Base-by-base conservation (phyloP, 2,888 invertebrate genomes). In the Operophtera brumata region DNA sequence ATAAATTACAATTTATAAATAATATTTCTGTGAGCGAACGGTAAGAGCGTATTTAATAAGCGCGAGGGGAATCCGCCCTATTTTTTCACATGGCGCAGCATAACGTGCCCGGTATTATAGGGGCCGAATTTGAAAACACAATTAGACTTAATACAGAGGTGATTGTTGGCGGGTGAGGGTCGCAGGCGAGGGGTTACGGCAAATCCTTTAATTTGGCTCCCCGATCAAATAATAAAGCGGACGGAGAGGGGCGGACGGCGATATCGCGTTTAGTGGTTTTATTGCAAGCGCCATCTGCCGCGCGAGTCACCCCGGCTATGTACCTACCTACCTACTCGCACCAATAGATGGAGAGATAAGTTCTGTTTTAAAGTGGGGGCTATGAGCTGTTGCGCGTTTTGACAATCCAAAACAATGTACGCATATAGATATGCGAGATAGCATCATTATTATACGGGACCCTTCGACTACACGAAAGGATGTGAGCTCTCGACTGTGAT, bases 71-170 rank as follows among this genome's bases (percentile, higher is more conserved):
- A 68, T 66, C 68, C 81, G 80, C 86, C 86, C 85, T 74, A 82
- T 86, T 89, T 88, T 88, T 89, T 88, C 84, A 82, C 84, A 80
- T 83, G 79, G 69, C 73, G 60, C 67, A 65, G 75, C 78, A 76
- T 75, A 78, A 74, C 73, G 70, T 77, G 71, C 78, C 84, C 80
- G 82, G 77, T 70, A 70, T 65, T 82, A 82, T 82, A 83, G 84
- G 88, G 86, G 82, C 80, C 75, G 82, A 86, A 88, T 88, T 88
- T 84, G 87, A 90, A 90, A 90, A 90, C 90, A 90, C 89, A 90
- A 90, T 90, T 90, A 90, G 88, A 89, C 85, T 88, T 90, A 90
- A 90, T 90, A 90, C 89, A 89, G 89, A 88, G 90, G 90, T 90
- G 90, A 90, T 90, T 87, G 90, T 87, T 82, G 84, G 82, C 83